These are phyloP conservation scores for Sinonovacula constricta DNA, from an alignment of 1,140 invertebrate genomes.

Conservation along the genomic window DNA sequence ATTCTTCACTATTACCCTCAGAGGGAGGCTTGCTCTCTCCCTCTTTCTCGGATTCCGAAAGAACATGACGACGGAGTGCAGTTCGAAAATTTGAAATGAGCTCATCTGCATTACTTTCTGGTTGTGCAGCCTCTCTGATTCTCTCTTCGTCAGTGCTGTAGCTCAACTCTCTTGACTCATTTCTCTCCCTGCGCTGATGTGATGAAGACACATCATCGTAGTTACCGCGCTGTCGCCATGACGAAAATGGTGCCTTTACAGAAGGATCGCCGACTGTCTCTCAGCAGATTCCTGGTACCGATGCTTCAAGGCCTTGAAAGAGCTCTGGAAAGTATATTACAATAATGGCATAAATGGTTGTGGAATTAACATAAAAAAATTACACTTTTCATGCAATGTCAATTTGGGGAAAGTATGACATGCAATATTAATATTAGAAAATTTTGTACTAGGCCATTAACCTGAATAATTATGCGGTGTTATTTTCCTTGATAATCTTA, in stretches of 20 bases:
- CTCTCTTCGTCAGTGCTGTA: neutral
- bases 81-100: conserved; percentile 45
- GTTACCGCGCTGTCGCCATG: conserved; percentile 49
- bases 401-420: no score
- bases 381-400: no score
- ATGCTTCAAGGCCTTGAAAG: conserved; percentile 41
- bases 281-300: conserved; percentile 44
- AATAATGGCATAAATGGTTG: no score
- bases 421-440: no score
- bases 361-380: no score
- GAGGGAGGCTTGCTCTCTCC: conserved; percentile 4
- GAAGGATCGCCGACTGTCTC: conserved; percentile 39
- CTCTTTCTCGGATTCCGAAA: conserved; percentile 41
- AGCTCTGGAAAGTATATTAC: conserved; percentile 25
- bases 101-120: conserved; percentile 31
- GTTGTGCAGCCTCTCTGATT: neutral
- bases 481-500: no score
- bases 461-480: no score
- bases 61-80: conserved; percentile 46
- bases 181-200: conserved; percentile 1
- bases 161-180: neutral
- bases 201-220: conserved; percentile 42
- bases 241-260: conserved; percentile 40
- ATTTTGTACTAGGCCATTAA: no score
- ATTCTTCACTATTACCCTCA: conserved; percentile 40